Evolutionary conservation across 37 sponge, comb jelly and placozoan genomes (phyloP), one percentile per base, ranked within the genome.

Genomic region (Beroe forskalii): DNA sequence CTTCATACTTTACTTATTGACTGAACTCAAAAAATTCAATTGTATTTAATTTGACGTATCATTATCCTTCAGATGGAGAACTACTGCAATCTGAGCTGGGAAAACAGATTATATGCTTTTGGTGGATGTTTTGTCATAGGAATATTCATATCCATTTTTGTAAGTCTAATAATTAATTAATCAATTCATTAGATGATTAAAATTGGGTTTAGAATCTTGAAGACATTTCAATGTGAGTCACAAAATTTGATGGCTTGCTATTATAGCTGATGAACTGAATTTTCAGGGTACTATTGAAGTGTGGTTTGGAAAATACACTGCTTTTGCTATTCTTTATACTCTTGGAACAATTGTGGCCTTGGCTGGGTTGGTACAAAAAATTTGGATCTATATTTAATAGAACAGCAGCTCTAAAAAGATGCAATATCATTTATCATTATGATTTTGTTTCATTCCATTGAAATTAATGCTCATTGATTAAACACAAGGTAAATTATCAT

Each of bases 41-140:
- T n/a, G n/a, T n/a, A n/a, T n/a, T n/a, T n/a, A n/a, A n/a, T n/a
- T n/a, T n/a, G n/a, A n/a, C n/a, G n/a, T n/a, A n/a, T n/a, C n/a
- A n/a, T n/a, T n/a, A n/a, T n/a, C n/a, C 39, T 42, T 41, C 86
- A 80, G 86, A 38, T 80, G 40, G 86, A 80, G 0, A 80, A 80
- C 55, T 44, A 80, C 86, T 80, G 86, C 30, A 80, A 80, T 25
- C 24, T 80, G 19, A 80, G 86, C 20, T 80, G 86, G 86, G 86
- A 80, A 24, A 80, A 80, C 31, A 17, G 86, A 43, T 27, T 80
- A 48, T 80, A 80, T 25, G 86, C 86, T 43, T 80, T 80, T 43
- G 86, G 86, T 22, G 86, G 38, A 20, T 80, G 86, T 42, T 80
- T 80, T 44, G 86, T 80, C n/a, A 80, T 80, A n/a, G 86, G 86